A percentile compares a stretch with the other conserved stretches of the same genome.
Evolutionary conservation across 2,797 vertebrate genomes (phyloP).

Genomic region (Thunnus albacares): DNA sequence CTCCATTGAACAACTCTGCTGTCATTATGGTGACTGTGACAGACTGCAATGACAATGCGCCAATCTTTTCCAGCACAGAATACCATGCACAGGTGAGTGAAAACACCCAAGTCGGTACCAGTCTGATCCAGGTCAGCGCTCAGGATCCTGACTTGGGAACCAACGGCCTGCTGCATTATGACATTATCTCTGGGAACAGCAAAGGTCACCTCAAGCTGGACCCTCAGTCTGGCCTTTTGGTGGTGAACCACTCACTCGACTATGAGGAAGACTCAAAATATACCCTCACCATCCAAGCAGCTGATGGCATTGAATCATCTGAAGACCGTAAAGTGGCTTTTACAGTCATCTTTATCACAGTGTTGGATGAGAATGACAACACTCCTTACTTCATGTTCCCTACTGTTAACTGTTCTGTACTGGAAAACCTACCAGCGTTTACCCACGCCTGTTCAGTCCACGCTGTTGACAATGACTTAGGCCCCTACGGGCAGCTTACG

Average conservation of each 20-base stretch:
- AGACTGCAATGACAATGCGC: conserved; percentile 93
- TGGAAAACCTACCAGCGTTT: conserved; percentile 91
- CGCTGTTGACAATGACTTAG: conserved; percentile 92
- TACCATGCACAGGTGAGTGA: conserved; percentile 90
- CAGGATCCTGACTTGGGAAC: conserved; percentile 86
- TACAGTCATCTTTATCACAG: conserved; percentile 83
- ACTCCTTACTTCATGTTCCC: conserved; percentile 91
- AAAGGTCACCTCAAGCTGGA: conserved; percentile 87
- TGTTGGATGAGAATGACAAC: conserved; percentile 96
- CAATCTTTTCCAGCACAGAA: conserved; percentile 85
- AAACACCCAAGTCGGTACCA: conserved; percentile 83
- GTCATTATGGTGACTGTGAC: conserved; percentile 87
- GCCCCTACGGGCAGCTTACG: conserved; percentile 89
- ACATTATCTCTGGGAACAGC: conserved; percentile 90
- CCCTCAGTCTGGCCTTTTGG: conserved; percentile 86
- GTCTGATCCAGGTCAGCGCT: conserved; percentile 87
- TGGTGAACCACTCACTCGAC: conserved; percentile 86
- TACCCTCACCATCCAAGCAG: conserved; percentile 89
- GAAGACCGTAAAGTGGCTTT: conserved; percentile 85
- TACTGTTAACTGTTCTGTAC: conserved; percentile 85
- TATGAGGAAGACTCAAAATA: conserved; percentile 90
- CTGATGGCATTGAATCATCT: conserved; percentile 80
- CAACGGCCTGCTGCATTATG: conserved; percentile 88
- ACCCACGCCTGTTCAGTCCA: conserved; percentile 88
- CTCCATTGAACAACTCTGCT: conserved; percentile 88